Evolutionary conservation across 2,113 vertebrate species (phyloP), one percentile per base, ranked within the genome.

Genomic region (Notothenia rossii): DNA sequence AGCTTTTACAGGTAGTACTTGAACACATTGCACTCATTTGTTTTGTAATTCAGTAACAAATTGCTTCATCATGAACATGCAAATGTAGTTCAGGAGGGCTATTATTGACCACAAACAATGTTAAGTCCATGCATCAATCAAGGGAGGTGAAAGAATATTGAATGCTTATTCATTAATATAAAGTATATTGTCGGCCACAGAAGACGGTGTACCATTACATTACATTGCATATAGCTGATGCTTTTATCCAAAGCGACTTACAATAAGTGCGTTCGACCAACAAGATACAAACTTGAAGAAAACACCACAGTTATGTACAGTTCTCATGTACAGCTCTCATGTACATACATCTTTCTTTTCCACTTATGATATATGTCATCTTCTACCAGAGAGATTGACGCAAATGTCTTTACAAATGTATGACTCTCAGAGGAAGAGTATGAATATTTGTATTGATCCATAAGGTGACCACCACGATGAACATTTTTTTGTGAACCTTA

Each of bases 11-110:
- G 48, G 5, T 7, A 12, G 20, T 56, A 36, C 18, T 50, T 65
- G 17, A 64, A 29, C 14, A 56, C 36, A 29, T 29, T 29, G 29
- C 29, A 29, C 7, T 33, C 0, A 48, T 69, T 83, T 12, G 20
- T 79, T 62, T 60, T 72, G 40, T 17, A 46, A 66, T 13, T n/a
- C 15, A 51, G 54, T 4, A 43, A 68, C 33, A 33, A 72, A 81
- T 7, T 78, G 81, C 62, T 11, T 33, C 61, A 53, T 82, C 74
- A 80, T 60, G 33, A 78, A 82, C 81, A 87, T 88, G 80, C 67
- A 63, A 87, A 88, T 81, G 10, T 7, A 56, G 53, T 65, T 59
- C 74, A 74, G 25, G 2, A 54, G 58, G 46, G 10, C 48, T 79
- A 73, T 74, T 79, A 73, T 74, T 53, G 80, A 84, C 58, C 45